Evolutionary conservation across 2,113 vertebrate genomes (phyloP), one percentile per base, ranked within the genome.

Genomic region (Galeopterus variegatus): DNA sequence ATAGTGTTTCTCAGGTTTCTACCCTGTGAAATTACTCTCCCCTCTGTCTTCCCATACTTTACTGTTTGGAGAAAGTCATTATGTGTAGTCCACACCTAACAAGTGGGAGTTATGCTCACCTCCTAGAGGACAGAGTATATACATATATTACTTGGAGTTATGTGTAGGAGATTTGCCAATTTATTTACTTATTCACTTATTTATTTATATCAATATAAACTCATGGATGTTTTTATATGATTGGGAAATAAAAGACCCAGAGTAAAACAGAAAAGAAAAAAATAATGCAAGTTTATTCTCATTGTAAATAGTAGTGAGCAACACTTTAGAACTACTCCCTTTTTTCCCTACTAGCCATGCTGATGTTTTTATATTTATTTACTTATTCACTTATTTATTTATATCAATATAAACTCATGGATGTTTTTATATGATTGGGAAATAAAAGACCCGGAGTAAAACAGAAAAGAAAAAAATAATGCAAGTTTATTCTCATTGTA

Each of bases 61-160:
- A 45, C 21, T 58, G 15, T 52, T 52, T 48, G 41, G 84, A 84
- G 21, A 67, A 96, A 45, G 15, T 62, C 7, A n/a, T 5, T 65
- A 19, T 4, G 23, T 58, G 5, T 0, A 82, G 50, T 17, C 8
- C 6, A 13, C 12, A 65, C 17, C 50, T 41, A 48, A 76, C 14
- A 28, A 48, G 36, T 52, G 18, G 77, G 50, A 58, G 21, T 54
- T 81, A 9, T 36, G 3, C 9, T n/a, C 33, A 58, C 19, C 5
- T 52, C 33, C n/a, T 52, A 3, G 8, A 88, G 14, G 28, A 18
- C 14, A 56, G n/a, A 81, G 21, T 17, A 41, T 75, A 23, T 56
- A 70, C 36, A 33, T 64, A 56, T n/a, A 52, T 80, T 48, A 88
- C 88, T 90, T 87, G 70, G 45, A 84, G 36, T 79, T 84, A 70